These are phyloP conservation scores for Pollenia labialis DNA, from an alignment of 2,888 invertebrate species.

Conservation along the genomic window DNA sequence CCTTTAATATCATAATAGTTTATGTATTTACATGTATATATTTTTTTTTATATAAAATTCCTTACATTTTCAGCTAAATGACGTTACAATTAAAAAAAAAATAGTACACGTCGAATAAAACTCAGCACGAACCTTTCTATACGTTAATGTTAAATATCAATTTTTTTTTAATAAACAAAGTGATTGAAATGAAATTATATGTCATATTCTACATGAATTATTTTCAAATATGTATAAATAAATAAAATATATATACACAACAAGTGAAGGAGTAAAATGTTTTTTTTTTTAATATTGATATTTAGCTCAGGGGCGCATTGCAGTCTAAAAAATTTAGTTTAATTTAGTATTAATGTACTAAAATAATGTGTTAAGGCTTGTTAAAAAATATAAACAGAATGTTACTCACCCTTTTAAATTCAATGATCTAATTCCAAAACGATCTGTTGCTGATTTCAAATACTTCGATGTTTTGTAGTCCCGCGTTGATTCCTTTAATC, in stretches of 20 bases:
- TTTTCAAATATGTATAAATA: constrained; percentile 26
- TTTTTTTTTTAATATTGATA: too few species aligned
- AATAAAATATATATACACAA: background rate
- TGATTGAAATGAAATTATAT: constrained; percentile 39
- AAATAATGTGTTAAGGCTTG: too few species aligned
- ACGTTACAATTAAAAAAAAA: background rate
- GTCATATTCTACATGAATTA: constrained; percentile 24
- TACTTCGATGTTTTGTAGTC: background rate
- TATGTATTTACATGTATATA: too few species aligned
- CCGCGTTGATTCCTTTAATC: background rate
- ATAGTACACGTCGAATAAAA: background rate
- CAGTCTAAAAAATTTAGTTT: too few species aligned
- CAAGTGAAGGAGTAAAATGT: background rate
- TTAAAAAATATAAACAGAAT: background rate
- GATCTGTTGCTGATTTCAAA: too few species aligned
- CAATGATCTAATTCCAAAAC: too few species aligned
- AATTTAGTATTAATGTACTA: too few species aligned
- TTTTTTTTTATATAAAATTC: too few species aligned
- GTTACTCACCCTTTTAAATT: constrained; percentile 20
- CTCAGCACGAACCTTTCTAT: constrained; percentile 20
- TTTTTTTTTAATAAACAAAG: constrained; percentile 11
- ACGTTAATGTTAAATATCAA: constrained; percentile 19
- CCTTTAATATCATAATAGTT: too few species aligned
- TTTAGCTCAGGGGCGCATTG: too few species aligned
- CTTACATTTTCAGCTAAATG: too few species aligned